These are phyloP conservation scores for Pungitius pungitius DNA, from an alignment of 2,113 vertebrate species.

Conservation along the genomic window DNA sequence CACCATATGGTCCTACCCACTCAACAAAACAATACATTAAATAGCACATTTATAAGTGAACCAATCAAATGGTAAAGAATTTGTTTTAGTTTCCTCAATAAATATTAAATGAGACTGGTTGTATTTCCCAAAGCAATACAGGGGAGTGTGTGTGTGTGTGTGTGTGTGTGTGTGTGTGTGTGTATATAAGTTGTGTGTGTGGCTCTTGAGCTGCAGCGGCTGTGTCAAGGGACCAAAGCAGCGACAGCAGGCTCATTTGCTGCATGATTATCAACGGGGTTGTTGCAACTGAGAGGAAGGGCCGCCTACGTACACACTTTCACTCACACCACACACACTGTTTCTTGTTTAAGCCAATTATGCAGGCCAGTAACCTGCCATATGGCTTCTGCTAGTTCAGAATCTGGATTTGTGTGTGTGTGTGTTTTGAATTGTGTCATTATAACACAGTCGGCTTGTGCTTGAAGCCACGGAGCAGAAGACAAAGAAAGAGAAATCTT, in stretches of 20 bases:
- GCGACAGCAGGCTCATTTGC: constrained; percentile 76
- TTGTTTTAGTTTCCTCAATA: not conserved
- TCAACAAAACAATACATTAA: not conserved
- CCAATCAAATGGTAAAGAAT: not conserved
- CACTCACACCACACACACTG: constrained; percentile 1
- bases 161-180: constrained; percentile 1
- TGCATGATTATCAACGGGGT: constrained; percentile 71
- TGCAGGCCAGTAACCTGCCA: constrained; percentile 65
- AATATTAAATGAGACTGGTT: not conserved
- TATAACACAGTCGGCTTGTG: constrained; percentile 37
- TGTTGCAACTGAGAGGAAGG: constrained; percentile 61
- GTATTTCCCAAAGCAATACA: not conserved
- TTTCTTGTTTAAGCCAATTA: constrained; percentile 66
- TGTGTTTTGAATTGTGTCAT: constrained; percentile 36
- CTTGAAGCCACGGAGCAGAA: constrained; percentile 35
- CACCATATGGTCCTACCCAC: not conserved
- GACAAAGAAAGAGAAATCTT: constrained; percentile 34
- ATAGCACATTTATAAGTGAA: not conserved
- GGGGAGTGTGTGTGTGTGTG: not conserved
- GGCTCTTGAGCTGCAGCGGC: constrained; percentile 42
- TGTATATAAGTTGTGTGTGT: constrained; percentile 5
- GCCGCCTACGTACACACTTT: constrained; percentile 22
- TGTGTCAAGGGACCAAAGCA: constrained; percentile 55
- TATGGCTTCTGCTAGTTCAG: constrained; percentile 59
- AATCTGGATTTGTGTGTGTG: constrained; percentile 18